These are phyloP conservation scores for Cossypha heuglini DNA, from an alignment of 2,797 vertebrate species.

Conservation along the genomic window DNA sequence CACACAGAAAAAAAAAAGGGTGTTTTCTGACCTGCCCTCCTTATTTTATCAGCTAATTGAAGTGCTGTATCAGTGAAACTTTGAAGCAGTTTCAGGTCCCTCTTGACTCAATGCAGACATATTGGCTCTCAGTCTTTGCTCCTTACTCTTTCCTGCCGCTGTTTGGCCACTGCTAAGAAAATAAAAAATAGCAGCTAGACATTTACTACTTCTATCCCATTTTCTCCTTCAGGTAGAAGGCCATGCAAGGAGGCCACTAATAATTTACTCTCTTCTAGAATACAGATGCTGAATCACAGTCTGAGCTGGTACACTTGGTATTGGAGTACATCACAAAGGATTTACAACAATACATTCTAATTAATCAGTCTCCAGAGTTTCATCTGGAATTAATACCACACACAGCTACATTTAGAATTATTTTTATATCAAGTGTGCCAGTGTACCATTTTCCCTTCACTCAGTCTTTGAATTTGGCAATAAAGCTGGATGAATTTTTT, in stretches of 20 bases:
- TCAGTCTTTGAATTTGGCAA: constrained; percentile 8
- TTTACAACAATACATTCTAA: constrained; percentile 20
- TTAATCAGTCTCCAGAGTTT: constrained; percentile 1
- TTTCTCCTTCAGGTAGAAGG: background rate
- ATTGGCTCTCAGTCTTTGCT: background rate
- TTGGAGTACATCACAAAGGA: background rate
- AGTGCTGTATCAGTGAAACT: background rate
- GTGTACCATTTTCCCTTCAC: background rate
- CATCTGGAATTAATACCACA: background rate
- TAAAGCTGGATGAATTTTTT: constrained; percentile 13
- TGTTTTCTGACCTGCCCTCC: background rate
- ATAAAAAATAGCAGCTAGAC: background rate
- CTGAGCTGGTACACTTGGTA: background rate
- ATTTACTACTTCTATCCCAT: background rate
- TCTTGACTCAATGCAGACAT: background rate
- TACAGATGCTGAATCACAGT: background rate
- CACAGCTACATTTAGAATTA: background rate
- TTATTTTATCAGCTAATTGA: background rate
- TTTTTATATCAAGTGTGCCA: background rate
- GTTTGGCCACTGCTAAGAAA: background rate
- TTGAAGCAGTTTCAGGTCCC: background rate
- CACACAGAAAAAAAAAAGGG: background rate
- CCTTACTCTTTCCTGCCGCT: background rate
- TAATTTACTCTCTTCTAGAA: background rate
- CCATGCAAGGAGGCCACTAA: background rate